phyloP scores from a whole-genome alignment of 2,888 invertebrate genomes.

The Gastrophysa polygoni region DNA sequence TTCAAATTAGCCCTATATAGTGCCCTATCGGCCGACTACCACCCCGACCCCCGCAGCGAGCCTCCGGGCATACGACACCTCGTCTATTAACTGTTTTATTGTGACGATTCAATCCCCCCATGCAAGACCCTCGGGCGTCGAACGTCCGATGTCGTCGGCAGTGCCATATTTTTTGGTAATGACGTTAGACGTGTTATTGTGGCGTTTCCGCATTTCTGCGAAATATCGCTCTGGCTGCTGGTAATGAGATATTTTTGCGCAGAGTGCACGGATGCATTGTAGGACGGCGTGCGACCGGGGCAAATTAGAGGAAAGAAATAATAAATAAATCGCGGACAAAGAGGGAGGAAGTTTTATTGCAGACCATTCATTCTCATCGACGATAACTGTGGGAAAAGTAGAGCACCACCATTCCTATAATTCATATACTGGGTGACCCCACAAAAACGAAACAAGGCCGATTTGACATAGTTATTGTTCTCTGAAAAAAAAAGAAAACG shows the following conservation, averaged over 20 bases:
- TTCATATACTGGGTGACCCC: too few relatives aligned
- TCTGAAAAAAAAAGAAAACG: too few relatives aligned
- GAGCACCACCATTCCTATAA: neutral
- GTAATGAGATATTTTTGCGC: constrained; percentile 52
- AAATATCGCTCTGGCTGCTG: constrained; percentile 44
- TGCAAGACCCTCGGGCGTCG: constrained; percentile 42
- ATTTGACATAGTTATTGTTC: too few relatives aligned
- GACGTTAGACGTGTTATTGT: constrained; percentile 50
- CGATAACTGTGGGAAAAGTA: neutral
- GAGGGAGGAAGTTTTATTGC: neutral
- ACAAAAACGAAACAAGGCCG: too few relatives aligned
- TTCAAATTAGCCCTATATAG: constrained; percentile 57
- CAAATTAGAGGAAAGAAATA: constrained; percentile 35
- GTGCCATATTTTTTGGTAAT: constrained; percentile 53
- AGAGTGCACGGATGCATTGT: constrained; percentile 33
- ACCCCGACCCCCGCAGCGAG: constrained; percentile 52
- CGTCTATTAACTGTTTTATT: constrained; percentile 61
- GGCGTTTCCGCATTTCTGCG: constrained; percentile 49
- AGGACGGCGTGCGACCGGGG: constrained; percentile 17
- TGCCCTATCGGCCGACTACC: constrained; percentile 54
- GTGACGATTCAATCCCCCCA: constrained; percentile 58
- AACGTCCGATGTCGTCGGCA: constrained; percentile 30
- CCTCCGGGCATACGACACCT: constrained; percentile 58
- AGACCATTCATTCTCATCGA: neutral
- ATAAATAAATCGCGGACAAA: constrained; percentile 25